phyloP scores from a whole-genome alignment of 2,113 vertebrate genomes.

The Todiramphus chloris region DNA sequence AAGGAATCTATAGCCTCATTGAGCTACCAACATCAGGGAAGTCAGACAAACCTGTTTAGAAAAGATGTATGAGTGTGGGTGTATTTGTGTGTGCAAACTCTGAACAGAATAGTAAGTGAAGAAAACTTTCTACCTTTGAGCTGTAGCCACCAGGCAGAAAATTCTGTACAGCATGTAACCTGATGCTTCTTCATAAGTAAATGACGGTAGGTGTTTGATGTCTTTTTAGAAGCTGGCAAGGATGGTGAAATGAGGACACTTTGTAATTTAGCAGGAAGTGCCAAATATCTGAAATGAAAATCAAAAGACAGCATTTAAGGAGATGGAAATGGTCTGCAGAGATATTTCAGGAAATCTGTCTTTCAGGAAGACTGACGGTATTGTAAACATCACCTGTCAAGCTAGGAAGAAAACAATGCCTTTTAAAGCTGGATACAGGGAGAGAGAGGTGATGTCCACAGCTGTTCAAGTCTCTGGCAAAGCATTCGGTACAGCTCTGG shows the following conservation, averaged over 20 bases:
- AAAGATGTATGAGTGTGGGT: background rate
- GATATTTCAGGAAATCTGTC: background rate
- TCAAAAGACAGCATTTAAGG: background rate
- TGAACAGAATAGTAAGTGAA: background rate
- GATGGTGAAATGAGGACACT: background rate
- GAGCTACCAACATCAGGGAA: background rate
- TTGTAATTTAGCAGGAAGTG: background rate
- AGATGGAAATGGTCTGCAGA: background rate
- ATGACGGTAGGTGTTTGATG: background rate
- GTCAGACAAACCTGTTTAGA: background rate
- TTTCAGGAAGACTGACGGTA: background rate
- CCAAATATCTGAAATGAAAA: background rate
- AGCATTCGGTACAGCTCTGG: slow-evolving; percentile 58
- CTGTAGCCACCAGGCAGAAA: background rate
- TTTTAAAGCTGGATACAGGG: slow-evolving; percentile 38
- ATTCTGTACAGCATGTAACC: background rate
- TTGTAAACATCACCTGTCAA: slow-evolving; percentile 64
- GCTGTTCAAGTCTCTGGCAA: slow-evolving; percentile 70
- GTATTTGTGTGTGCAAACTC: background rate
- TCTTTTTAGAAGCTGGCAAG: background rate
- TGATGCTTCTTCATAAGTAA: background rate
- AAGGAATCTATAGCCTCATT: background rate
- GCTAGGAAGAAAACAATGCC: slow-evolving; percentile 39
- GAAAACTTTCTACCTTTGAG: background rate
- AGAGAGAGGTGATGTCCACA: slow-evolving; percentile 60